A percentile compares a stretch with the other conserved stretches of the same genome.
Conservation (phyloP, 2,797 vertebrate genomes). For the Lepus oiostolus region DNA sequence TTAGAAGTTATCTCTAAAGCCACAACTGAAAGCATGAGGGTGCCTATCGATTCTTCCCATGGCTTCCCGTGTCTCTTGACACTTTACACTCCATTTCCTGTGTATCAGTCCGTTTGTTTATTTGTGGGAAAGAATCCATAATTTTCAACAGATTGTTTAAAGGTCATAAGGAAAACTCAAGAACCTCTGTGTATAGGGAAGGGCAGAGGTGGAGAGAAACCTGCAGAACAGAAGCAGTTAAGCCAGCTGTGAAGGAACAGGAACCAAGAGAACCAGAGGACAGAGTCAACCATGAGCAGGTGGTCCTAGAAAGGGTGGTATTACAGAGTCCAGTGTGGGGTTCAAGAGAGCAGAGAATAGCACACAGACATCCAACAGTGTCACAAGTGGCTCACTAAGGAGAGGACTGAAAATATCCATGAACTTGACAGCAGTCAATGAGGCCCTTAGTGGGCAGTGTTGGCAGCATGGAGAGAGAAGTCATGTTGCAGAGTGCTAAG, state of each 20-base stretch:
- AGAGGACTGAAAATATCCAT: background rate
- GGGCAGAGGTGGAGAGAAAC: background rate
- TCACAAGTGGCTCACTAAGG: background rate
- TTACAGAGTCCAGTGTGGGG: no score
- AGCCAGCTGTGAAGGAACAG: background rate
- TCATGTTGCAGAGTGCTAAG: background rate
- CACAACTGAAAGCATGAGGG: background rate
- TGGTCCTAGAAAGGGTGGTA: background rate
- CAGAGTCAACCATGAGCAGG: background rate
- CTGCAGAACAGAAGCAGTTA: background rate
- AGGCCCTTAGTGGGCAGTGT: background rate
- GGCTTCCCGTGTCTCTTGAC: background rate
- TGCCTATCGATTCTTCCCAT: background rate
- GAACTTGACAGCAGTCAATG: background rate
- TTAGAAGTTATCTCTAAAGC: background rate
- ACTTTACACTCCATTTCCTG: background rate
- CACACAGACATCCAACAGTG: background rate
- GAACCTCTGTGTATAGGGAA: background rate
- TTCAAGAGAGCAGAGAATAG: background rate
- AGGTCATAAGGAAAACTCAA: background rate
- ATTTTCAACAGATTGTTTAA: background rate
- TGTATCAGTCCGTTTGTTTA: background rate
- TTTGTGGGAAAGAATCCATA: background rate
- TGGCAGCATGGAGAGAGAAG: background rate
- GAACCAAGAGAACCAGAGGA: background rate